Conservation (phyloP, 2,888 invertebrate species). For the Philhelius pedissequus region DNA sequence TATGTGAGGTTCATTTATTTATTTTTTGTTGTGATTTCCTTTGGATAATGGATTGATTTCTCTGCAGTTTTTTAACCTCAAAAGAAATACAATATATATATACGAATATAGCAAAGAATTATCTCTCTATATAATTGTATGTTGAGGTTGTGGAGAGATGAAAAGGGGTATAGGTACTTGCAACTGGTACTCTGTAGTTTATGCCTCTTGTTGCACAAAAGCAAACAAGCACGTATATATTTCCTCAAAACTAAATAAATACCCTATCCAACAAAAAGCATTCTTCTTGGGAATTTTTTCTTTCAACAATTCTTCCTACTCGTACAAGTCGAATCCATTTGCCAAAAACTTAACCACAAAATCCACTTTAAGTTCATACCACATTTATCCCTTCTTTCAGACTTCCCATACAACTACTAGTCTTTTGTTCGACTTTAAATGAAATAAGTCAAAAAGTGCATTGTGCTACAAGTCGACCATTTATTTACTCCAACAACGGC, state of each 20-base stretch:
- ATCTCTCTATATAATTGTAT: background rate
- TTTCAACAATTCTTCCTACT: background rate
- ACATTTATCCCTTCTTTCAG: background rate
- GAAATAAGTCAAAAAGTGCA: slow-evolving; percentile 13
- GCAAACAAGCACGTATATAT: background rate
- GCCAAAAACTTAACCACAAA: background rate
- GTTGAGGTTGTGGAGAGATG: too few relatives aligned
- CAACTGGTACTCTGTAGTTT: background rate
- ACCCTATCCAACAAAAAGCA: background rate
- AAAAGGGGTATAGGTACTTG: background rate
- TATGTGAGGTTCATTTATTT: background rate
- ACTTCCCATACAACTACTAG: background rate
- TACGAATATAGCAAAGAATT: background rate
- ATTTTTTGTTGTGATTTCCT: background rate
- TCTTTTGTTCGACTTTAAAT: background rate
- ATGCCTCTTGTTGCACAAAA: background rate
- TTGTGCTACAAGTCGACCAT: background rate
- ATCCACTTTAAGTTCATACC: background rate
- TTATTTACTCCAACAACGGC: slow-evolving; percentile 9
- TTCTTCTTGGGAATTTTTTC: background rate
- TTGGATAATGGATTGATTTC: background rate
- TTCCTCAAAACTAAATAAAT: background rate
- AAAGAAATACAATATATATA: background rate
- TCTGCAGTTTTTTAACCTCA: background rate
- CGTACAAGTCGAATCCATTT: background rate